A percentile compares a stretch with the other conserved stretches of the same genome.
Conservation (phyloP, 2,113 vertebrate species). For the Spea bombifrons region DNA sequence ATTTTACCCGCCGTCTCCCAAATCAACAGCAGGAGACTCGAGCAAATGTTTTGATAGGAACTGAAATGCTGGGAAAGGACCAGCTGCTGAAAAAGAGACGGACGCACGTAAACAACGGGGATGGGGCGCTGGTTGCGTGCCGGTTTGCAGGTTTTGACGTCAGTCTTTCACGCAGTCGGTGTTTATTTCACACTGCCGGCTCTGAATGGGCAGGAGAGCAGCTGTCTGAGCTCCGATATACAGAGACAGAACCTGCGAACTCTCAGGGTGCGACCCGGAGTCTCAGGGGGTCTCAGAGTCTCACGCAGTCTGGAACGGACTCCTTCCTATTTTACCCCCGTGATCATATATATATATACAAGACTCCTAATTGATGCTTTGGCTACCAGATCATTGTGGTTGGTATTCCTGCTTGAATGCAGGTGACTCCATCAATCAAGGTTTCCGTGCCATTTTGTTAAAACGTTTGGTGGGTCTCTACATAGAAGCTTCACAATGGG, state of each 20-base stretch:
- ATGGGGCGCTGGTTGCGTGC: background rate
- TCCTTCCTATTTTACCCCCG: no score
- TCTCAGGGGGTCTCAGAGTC: no score
- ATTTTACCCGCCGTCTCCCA: background rate
- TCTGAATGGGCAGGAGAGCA: background rate
- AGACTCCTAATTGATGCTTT: no score
- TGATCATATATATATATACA: no score
- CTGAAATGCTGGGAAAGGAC: conserved; percentile 16
- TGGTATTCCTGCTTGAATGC: no score
- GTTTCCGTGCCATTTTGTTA: no score
- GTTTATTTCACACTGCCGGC: background rate
- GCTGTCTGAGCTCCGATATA: background rate
- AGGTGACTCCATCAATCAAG: no score
- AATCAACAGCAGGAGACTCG: background rate
- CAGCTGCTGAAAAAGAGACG: background rate
- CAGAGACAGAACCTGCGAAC: background rate
- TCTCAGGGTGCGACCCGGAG: no score
- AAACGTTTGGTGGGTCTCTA: no score
- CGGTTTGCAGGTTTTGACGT: conserved; percentile 10
- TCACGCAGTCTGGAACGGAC: no score
- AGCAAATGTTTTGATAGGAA: conserved; percentile 3
- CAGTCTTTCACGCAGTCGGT: conserved; percentile 7
- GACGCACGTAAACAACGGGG: background rate
- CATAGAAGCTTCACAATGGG: no score
- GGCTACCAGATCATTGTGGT: no score